Conservation (phyloP, 2,797 vertebrate species). For the Holocentrus rufus region DNA sequence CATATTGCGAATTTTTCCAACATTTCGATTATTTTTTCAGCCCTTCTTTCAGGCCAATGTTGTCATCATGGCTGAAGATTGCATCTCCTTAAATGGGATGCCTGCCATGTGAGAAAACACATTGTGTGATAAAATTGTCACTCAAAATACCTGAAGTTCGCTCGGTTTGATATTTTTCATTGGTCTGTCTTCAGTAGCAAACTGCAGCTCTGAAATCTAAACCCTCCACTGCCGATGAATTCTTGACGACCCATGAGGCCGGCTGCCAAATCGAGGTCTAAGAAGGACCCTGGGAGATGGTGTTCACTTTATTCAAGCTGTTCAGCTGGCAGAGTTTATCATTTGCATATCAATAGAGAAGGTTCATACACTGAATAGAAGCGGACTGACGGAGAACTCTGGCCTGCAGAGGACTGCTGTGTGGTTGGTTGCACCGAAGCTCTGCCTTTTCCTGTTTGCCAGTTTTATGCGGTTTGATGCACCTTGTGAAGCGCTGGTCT, state of each 20-base stretch:
- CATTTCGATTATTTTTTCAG: too few relatives aligned
- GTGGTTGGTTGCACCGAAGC: slow-evolving; percentile 48
- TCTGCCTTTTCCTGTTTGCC: slow-evolving; percentile 38
- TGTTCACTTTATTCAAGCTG: slow-evolving; percentile 77
- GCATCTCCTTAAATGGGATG: slow-evolving; percentile 2
- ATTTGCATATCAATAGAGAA: slow-evolving; percentile 85
- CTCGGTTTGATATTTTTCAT: slow-evolving; percentile 10
- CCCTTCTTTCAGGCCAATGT: too few relatives aligned
- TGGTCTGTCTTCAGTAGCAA: slow-evolving; percentile 23
- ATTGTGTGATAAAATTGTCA: background rate
- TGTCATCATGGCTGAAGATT: background rate
- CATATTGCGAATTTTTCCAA: too few relatives aligned
- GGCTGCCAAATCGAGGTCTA: slow-evolving; percentile 63
- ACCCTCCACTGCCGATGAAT: slow-evolving; percentile 45
- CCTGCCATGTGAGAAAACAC: slow-evolving; percentile 25
- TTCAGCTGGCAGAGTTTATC: slow-evolving; percentile 71
- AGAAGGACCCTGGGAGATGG: slow-evolving; percentile 63
- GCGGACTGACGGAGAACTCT: slow-evolving; percentile 48
- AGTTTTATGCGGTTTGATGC: slow-evolving; percentile 41
- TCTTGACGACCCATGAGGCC: slow-evolving; percentile 45
- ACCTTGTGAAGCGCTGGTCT: slow-evolving; percentile 45
- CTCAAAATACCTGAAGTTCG: background rate
- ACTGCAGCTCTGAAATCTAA: slow-evolving; percentile 31
- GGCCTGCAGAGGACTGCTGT: slow-evolving; percentile 35
- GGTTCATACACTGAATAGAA: slow-evolving; percentile 42